Evolutionary conservation across 2,113 vertebrate species (phyloP).

Genomic region (Podocnemis expansa): DNA sequence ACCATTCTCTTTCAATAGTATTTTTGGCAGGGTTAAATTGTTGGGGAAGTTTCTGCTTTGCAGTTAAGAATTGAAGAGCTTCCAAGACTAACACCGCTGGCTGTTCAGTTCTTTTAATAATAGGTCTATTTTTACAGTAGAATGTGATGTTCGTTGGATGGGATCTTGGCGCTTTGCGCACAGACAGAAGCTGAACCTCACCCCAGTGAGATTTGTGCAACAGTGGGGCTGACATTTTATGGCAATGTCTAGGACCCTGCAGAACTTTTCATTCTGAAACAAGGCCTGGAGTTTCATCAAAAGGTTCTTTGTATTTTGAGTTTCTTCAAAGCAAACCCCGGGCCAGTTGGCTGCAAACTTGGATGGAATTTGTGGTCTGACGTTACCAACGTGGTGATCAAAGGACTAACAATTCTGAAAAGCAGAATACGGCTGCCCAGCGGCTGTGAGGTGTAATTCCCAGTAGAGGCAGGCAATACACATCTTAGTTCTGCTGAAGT

Average conservation of each 20-base stretch:
- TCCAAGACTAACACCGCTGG: conserved; percentile 33
- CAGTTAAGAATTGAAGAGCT: conserved; percentile 14
- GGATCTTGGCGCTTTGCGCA: conserved; percentile 5
- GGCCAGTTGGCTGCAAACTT: conserved; percentile 13
- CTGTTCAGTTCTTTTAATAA: background rate
- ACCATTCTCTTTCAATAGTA: background rate
- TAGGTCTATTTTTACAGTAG: conserved; percentile 15
- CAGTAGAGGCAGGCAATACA: background rate
- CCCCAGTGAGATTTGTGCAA: background rate
- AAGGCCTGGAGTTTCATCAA: background rate
- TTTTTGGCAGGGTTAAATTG: conserved; percentile 38
- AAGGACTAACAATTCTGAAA: background rate
- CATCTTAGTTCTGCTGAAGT: background rate
- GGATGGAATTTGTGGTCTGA: background rate
- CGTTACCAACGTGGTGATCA: background rate
- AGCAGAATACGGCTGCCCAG: background rate
- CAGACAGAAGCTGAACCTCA: background rate
- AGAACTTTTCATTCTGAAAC: conserved; percentile 50
- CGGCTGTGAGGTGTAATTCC: background rate
- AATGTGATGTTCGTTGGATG: background rate
- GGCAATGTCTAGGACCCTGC: conserved; percentile 5
- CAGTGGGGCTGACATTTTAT: background rate
- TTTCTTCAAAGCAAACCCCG: background rate
- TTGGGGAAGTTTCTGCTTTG: conserved; percentile 1
- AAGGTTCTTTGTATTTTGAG: conserved; percentile 31